A percentile compares a stretch with the other conserved stretches of the same genome.
phyloP scores from a whole-genome alignment of 2,888 invertebrate genomes.

The Caenorhabditis doughertyi region DNA sequence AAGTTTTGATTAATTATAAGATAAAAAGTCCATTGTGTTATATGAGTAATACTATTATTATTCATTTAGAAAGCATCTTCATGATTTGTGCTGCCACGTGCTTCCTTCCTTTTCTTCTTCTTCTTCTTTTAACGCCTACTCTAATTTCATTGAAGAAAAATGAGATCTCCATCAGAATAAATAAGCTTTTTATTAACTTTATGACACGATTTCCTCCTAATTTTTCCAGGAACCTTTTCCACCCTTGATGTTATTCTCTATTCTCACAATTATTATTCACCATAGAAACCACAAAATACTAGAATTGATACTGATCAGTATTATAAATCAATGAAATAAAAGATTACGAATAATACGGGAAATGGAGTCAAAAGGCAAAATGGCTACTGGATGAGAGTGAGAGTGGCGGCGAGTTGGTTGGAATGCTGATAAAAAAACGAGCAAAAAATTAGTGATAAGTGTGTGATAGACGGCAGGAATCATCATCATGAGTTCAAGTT shows the following conservation, averaged over 20 bases:
- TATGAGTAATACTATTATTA: background rate
- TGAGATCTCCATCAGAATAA: constrained; percentile 28
- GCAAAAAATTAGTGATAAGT: constrained; percentile 45
- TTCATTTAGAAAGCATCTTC: constrained; percentile 18
- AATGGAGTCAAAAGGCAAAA: constrained; percentile 18
- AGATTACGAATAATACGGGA: constrained; percentile 42
- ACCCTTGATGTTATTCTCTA: constrained; percentile 1
- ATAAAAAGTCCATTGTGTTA: background rate
- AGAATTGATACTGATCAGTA: background rate
- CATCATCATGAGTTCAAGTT: constrained; percentile 50
- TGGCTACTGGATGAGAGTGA: constrained; percentile 50
- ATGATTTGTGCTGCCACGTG: constrained; percentile 12
- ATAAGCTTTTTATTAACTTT: constrained; percentile 16
- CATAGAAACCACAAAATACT: background rate
- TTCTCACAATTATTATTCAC: constrained; percentile 2
- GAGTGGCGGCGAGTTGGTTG: constrained; percentile 46
- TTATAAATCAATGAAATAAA: constrained; percentile 16
- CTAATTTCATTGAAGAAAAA: constrained; percentile 30
- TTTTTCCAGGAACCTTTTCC: background rate
- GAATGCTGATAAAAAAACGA: constrained; percentile 53
- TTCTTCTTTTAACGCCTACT: constrained; percentile 13
- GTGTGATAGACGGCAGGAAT: constrained; percentile 42
- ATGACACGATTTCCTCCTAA: background rate
- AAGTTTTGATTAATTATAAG: constrained; percentile 1
- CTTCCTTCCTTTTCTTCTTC: background rate